A percentile compares a stretch with the other conserved stretches of the same genome.
phyloP scores from a whole-genome alignment of 2,888 invertebrate genomes.

The Ormyrus pomaceus region DNA sequence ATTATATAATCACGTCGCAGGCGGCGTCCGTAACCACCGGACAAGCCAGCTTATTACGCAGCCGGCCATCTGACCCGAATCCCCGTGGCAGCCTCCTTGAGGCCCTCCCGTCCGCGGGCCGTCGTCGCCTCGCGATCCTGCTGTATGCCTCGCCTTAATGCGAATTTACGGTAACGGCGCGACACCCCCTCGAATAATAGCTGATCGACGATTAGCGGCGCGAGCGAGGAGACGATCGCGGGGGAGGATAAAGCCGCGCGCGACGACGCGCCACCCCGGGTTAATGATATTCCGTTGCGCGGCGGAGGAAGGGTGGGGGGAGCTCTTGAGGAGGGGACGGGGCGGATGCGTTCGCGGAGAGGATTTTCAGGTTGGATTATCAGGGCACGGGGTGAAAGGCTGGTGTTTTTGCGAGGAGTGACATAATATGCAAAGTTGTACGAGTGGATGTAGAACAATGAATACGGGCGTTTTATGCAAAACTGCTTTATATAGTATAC shows the following conservation, averaged over 20 bases:
- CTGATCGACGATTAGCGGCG: slow-evolving; percentile 60
- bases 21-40: too few species aligned
- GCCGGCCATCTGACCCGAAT: slow-evolving; percentile 42
- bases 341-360: too few species aligned
- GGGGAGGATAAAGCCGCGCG: slow-evolving; percentile 32
- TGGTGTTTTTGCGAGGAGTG: too few species aligned
- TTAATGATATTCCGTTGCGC: slow-evolving; percentile 52
- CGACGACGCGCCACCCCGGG: not conserved
- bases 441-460: too few species aligned
- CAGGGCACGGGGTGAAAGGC: too few species aligned
- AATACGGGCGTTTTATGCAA: too few species aligned
- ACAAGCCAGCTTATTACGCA: slow-evolving; percentile 43
- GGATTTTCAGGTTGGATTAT: too few species aligned
- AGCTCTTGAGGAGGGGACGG: too few species aligned
- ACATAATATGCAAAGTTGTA: too few species aligned
- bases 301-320: too few species aligned
- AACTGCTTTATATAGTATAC: too few species aligned
- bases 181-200: slow-evolving; percentile 55
- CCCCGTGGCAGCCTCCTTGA: not conserved
- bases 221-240: slow-evolving; percentile 37
- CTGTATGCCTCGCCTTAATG: slow-evolving; percentile 63
- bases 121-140: slow-evolving; percentile 56
- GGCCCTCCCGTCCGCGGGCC: slow-evolving; percentile 54
- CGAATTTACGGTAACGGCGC: slow-evolving; percentile 65
- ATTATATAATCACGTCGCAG: too few species aligned